A percentile compares a stretch with the other conserved stretches of the same genome.
These are phyloP conservation scores for Liposcelis brunnea DNA, from an alignment of 2,888 invertebrate genomes.

Conservation along the genomic window DNA sequence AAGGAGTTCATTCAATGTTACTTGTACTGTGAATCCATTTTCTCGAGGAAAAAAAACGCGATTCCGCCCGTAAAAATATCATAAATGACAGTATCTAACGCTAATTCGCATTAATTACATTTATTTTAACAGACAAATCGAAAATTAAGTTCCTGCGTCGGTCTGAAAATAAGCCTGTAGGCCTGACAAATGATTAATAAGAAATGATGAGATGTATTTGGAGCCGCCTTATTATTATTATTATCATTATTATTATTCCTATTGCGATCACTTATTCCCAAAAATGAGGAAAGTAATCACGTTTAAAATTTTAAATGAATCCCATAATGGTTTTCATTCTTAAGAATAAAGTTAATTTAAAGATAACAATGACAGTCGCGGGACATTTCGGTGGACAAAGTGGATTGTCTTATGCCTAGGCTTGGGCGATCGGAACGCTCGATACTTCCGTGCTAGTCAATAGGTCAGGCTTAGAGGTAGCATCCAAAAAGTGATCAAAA, in stretches of 20 bases:
- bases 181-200: slow-evolving; percentile 4
- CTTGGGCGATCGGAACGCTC: slow-evolving; percentile 28
- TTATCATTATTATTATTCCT: too few relatives aligned
- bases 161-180: slow-evolving; percentile 6
- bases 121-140: background rate
- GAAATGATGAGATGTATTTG: too few relatives aligned
- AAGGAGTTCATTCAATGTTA: slow-evolving; percentile 1
- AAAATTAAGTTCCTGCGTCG: background rate
- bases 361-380: too few relatives aligned
- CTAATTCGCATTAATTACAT: too few relatives aligned
- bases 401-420: slow-evolving; percentile 16
- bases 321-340: too few relatives aligned
- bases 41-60: too few relatives aligned
- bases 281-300: too few relatives aligned
- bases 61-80: slow-evolving; percentile 12
- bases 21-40: too few relatives aligned
- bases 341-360: too few relatives aligned
- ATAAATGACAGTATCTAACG: slow-evolving; percentile 13
- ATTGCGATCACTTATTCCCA: too few relatives aligned
- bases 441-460: slow-evolving; percentile 21
- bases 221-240: too few relatives aligned
- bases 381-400: background rate
- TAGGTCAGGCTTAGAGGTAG: slow-evolving; percentile 8
- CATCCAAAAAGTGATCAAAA: slow-evolving; percentile 6
- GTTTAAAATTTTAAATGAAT: background rate